Conservation (phyloP, 1,140 invertebrate genomes). For the Triops longicaudatus region DNA sequence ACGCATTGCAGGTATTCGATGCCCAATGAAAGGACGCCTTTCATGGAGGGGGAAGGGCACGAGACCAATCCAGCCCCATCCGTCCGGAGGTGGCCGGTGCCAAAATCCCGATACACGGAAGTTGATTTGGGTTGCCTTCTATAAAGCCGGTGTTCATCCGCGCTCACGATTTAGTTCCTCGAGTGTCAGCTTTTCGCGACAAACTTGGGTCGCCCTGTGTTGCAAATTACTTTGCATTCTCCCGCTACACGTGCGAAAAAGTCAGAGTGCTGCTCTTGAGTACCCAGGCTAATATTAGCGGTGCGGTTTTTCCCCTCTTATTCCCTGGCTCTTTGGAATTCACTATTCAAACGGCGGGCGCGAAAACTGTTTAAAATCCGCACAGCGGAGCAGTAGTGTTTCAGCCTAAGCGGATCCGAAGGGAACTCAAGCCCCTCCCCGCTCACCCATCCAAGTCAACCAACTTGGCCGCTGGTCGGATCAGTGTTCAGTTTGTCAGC, state of each 20-base stretch:
- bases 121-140: conserved; percentile 6
- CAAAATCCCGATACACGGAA: conserved; percentile 14
- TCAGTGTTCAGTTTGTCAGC: conserved; percentile 14
- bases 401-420: not conserved
- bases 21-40: not conserved
- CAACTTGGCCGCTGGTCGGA: not conserved
- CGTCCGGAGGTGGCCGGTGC: conserved; percentile 8
- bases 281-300: not conserved
- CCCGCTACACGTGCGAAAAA: conserved; percentile 2
- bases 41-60: not conserved
- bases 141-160: conserved; percentile 14
- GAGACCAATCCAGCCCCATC: conserved; percentile 1
- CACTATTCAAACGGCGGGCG: not conserved
- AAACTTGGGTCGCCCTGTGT: not conserved
- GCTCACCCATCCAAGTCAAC: not conserved
- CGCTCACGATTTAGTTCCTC: conserved; percentile 14
- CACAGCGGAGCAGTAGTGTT: not conserved
- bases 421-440: not conserved
- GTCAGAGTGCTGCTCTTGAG: not conserved
- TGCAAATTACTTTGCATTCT: not conserved
- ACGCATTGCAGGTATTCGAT: not conserved
- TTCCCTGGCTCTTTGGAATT: not conserved
- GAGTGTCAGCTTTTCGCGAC: not conserved
- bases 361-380: not conserved
- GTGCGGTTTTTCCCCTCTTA: not conserved